Base-by-base conservation (phyloP, 2,888 invertebrate species). In the Muschampia plurimacula region DNA sequence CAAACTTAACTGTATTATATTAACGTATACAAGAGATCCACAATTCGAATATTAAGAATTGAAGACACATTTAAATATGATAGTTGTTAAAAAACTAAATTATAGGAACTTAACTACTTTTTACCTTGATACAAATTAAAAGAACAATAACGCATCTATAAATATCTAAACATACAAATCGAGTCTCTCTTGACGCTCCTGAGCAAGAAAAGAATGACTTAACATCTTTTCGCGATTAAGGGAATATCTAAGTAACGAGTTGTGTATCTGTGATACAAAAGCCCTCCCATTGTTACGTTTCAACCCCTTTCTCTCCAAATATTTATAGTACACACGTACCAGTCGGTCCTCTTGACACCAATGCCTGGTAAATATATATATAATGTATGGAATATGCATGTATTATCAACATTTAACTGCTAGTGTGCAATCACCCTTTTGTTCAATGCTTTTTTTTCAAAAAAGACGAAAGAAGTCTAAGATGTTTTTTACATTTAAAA, bases 331-430 rank as follows among this genome's bases (percentile, higher is more conserved):
- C 55, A 62, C 67, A 72, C 72, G 72, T 72, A 62, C 52, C 66
- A 67, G 72, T 71, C 60, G 41, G 52, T 67, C 59, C 67, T 72
- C 72, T 72, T 72, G 67, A 72, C 72, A 72, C 72, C 67, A 72
- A 72, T 67, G 72, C 67, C 55, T 67, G 62, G 62, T 66, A 67
- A 72, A 72, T 22, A 71, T 71, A 71, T 6, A 39, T 28, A 59
- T 66, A 49, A 44, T 46, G 55, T 57, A 15, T 6, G 15, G 15
- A 57, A 64, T 64, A 70, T 64, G 55, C 44, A 57, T 41, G 15
- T 67, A 67, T 15, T 59, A 32, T 59, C 12, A 32, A 59, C 9
- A 22, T 15, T 15, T 32, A 32, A 32, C 32, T 32, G 2, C 32
- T 32, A 32, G 32, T 32, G 32, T 32, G 32, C 2, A 32, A 3